These are phyloP conservation scores for Chrysolina haemoptera DNA, from an alignment of 2,888 invertebrate genomes.

Conservation along the genomic window DNA sequence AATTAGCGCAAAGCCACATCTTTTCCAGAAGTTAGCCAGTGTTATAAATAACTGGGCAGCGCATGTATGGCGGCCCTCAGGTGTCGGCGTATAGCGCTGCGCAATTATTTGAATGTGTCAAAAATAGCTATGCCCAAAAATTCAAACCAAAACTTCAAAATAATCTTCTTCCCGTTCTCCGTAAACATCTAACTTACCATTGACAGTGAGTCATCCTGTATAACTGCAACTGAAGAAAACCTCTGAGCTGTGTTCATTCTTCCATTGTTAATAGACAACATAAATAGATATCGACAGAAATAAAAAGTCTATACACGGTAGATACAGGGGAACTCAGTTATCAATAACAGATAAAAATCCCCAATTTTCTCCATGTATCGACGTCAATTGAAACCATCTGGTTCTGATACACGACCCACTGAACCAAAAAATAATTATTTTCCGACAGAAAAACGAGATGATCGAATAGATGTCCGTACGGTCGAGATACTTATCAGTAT, in stretches of 20 bases:
- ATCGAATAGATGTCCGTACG: constrained; percentile 38
- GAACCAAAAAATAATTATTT: constrained; percentile 45
- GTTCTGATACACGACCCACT: constrained; percentile 26
- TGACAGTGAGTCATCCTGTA: too few relatives aligned
- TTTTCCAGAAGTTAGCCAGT: too few relatives aligned
- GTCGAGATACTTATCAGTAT: constrained; percentile 50
- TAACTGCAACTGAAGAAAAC: too few relatives aligned
- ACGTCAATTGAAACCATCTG: constrained; percentile 38
- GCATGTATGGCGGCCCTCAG: too few relatives aligned
- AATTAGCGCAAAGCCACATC: too few relatives aligned
- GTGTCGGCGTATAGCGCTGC: too few relatives aligned
- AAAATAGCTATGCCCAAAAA: too few relatives aligned
- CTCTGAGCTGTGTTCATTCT: background rate
- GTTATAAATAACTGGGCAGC: too few relatives aligned
- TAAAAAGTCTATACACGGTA: background rate
- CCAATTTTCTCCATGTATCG: constrained; percentile 38
- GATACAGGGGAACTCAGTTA: background rate
- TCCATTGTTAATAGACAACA: background rate
- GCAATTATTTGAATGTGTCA: too few relatives aligned
- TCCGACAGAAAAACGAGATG: constrained; percentile 39
- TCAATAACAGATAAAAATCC: constrained; percentile 28
- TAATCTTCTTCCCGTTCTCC: too few relatives aligned
- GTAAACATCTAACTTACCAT: too few relatives aligned
- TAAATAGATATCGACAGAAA: background rate
- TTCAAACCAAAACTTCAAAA: too few relatives aligned